A percentile compares a stretch with the other conserved stretches of the same genome.
phyloP scores from a whole-genome alignment of 1,140 invertebrate genomes.

The Drosophila gunungcola region DNA sequence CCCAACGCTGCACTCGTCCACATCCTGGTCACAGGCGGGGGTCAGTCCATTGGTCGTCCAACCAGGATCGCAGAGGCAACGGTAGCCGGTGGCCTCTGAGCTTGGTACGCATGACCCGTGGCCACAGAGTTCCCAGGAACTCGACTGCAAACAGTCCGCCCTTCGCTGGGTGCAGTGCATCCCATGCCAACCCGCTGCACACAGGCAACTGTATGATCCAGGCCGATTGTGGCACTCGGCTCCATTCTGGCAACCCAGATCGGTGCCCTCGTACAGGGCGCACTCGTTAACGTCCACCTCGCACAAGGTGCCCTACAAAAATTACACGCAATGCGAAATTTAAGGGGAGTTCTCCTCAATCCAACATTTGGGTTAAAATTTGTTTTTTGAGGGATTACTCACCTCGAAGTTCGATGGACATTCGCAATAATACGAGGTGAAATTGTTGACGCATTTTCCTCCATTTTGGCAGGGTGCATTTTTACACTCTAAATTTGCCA shows the following conservation, averaged over 20 bases:
- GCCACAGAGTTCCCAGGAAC: conserved; percentile 92
- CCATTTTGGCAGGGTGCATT: no score
- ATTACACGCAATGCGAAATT: no score
- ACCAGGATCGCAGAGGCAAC: conserved; percentile 93
- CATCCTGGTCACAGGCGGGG: conserved; percentile 91
- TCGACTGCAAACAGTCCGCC: conserved; percentile 90
- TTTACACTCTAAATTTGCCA: no score
- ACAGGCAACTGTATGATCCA: conserved; percentile 93
- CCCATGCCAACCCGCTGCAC: conserved; percentile 91
- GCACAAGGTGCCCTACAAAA: conserved; percentile 89
- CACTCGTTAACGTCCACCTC: conserved; percentile 95
- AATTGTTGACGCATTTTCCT: no score
- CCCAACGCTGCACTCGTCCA: conserved; percentile 92
- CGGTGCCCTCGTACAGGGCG: conserved; percentile 90
- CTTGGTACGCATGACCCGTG: conserved; percentile 92
- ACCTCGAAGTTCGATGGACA: no score
- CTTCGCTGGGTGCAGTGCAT: conserved; percentile 91
- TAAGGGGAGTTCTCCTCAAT: no score
- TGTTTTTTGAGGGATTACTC: no score
- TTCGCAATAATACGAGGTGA: no score
- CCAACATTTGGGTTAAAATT: no score
- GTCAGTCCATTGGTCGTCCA: conserved; percentile 90
- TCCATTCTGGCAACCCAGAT: conserved; percentile 97
- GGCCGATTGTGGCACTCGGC: conserved; percentile 93
- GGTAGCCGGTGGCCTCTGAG: conserved; percentile 87